phyloP scores from a whole-genome alignment of 2,888 invertebrate genomes.

The Cataglyphis altisquamis region DNA sequence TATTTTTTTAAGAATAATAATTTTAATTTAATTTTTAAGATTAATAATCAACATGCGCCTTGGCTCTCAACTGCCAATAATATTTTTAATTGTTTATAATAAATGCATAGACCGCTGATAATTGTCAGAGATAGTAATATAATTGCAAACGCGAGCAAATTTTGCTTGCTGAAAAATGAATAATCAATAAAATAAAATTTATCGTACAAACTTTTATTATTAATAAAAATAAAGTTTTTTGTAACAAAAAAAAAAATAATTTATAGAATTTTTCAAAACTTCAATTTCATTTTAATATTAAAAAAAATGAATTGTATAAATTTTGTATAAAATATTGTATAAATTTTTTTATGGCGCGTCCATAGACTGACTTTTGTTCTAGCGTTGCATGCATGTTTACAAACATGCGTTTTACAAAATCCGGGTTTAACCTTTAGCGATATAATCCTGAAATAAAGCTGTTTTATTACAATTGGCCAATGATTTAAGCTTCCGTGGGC shows the following conservation, averaged over 20 bases:
- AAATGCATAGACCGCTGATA: no score
- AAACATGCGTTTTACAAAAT: constrained; percentile 11
- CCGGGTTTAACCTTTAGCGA: constrained; percentile 22
- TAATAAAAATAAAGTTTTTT: not conserved
- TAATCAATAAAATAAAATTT: constrained; percentile 5
- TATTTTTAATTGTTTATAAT: no score
- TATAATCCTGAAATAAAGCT: constrained; percentile 10
- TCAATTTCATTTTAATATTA: not conserved
- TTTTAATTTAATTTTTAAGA: no score
- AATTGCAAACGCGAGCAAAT: not conserved
- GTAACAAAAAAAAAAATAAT: not conserved
- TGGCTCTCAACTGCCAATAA: no score
- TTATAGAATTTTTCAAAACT: not conserved
- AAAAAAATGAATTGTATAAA: not conserved
- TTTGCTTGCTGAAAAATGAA: not conserved
- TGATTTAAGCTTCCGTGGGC: not conserved
- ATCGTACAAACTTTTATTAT: not conserved
- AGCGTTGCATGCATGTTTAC: not conserved
- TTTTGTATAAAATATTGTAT: not conserved
- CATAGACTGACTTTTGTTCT: not conserved
- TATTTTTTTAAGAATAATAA: no score
- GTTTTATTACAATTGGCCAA: constrained; percentile 11
- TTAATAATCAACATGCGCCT: no score
- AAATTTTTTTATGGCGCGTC: not conserved
- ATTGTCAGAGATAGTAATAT: not conserved